Conservation (phyloP, 92 coral and sea anemone genomes). For the Phymanthus crucifer region DNA sequence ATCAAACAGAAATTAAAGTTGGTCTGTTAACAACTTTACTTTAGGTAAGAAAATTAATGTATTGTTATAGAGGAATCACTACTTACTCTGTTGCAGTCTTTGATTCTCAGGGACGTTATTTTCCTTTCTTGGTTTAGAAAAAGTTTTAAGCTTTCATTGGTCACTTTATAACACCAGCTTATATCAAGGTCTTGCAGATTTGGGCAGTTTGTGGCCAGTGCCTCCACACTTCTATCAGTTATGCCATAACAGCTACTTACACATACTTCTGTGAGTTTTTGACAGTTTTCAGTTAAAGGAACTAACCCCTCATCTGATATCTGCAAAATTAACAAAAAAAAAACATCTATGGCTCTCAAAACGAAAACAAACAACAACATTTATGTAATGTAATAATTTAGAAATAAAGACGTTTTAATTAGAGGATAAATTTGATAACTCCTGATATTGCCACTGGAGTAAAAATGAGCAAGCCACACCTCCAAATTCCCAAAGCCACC, state of each 20-base stretch:
- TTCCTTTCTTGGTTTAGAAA: constrained; percentile 37
- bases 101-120: constrained; percentile 61
- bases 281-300: constrained; percentile 50
- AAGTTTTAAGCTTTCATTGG: constrained; percentile 57
- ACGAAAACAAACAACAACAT: not conserved
- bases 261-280: constrained; percentile 60
- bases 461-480: no score
- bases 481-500: no score
- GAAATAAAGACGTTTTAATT: not conserved
- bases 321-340: constrained; percentile 33
- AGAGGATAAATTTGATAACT: no score
- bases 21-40: not conserved
- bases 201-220: constrained; percentile 43
- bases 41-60: not conserved
- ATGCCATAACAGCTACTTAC: constrained; percentile 89
- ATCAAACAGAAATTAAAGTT: not conserved
- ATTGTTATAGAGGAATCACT: not conserved
- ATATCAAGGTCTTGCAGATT: constrained; percentile 65
- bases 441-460: no score
- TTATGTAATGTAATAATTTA: no score
- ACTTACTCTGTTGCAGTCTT: constrained; percentile 56
- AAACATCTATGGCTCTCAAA: not conserved
- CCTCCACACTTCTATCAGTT: constrained; percentile 58
- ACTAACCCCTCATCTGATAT: constrained; percentile 74
- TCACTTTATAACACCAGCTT: constrained; percentile 75